phyloP scores from a whole-genome alignment of 2,113 vertebrate genomes.

The Heteronetta atricapilla region DNA sequence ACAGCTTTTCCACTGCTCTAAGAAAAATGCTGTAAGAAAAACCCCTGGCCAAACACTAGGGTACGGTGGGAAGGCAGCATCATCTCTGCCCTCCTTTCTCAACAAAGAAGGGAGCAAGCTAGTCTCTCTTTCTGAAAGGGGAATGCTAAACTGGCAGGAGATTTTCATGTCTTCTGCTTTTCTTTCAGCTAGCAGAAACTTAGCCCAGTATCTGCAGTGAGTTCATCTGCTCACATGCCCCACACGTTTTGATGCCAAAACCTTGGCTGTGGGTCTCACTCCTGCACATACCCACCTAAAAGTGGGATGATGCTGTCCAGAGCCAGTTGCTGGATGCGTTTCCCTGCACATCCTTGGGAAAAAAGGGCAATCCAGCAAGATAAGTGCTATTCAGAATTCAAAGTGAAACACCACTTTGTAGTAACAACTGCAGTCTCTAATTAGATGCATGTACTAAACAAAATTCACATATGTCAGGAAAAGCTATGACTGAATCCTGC shows the following conservation, averaged over 20 bases:
- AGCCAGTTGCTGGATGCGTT: background rate
- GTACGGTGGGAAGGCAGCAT: background rate
- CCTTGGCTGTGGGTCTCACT: background rate
- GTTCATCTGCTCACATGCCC: rapidly evolving
- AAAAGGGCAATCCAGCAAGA: background rate
- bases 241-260: background rate
- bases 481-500: background rate
- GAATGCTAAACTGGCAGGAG: background rate
- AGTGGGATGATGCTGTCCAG: background rate
- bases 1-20: background rate
- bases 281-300: background rate
- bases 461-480: background rate
- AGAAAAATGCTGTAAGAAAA: background rate
- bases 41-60: background rate
- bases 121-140: background rate
- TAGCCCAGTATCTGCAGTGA: background rate
- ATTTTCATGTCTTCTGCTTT: background rate
- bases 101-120: background rate
- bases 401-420: background rate
- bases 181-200: background rate
- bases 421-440: background rate
- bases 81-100: background rate
- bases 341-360: background rate
- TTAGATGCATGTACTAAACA: background rate
- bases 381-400: background rate